These are phyloP conservation scores for Drosophila mettleri DNA, from an alignment of 2,888 invertebrate genomes.

Conservation along the genomic window DNA sequence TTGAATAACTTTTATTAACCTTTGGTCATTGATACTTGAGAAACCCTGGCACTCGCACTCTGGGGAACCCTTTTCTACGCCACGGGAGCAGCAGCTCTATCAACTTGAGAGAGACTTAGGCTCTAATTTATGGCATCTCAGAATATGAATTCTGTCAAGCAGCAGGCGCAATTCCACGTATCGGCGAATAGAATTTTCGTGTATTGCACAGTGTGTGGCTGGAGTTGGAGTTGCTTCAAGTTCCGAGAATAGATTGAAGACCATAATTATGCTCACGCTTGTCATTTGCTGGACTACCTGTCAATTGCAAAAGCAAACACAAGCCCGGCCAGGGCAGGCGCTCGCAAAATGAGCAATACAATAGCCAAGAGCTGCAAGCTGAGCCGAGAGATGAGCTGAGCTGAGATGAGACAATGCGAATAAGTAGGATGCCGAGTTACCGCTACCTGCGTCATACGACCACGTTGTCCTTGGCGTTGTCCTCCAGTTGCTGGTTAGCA, in stretches of 20 bases:
- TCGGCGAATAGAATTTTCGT: conserved; percentile 18
- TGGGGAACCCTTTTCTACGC: conserved; percentile 13
- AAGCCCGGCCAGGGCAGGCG: conserved; percentile 20
- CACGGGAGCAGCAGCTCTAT: conserved; percentile 58
- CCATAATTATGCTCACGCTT: conserved; percentile 79
- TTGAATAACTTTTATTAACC: neutral
- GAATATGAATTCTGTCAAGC: conserved; percentile 39
- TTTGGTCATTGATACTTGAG: conserved; percentile 4
- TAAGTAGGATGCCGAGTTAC: conserved; percentile 22
- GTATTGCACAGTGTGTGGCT: conserved; percentile 31
- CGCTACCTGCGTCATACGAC: conserved; percentile 54
- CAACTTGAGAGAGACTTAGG: conserved; percentile 49
- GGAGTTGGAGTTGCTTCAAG: conserved; percentile 24
- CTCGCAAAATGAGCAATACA: conserved; percentile 49
- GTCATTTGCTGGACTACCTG: conserved; percentile 43
- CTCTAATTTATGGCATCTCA: conserved; percentile 63
- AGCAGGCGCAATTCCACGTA: conserved; percentile 54
- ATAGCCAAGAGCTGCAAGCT: conserved; percentile 31
- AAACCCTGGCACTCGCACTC: neutral
- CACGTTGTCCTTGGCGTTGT: conserved; percentile 42
- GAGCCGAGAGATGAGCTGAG: conserved; percentile 6
- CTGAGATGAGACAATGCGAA: conserved; percentile 26
- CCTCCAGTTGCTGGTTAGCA: conserved; percentile 16
- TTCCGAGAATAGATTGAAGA: conserved; percentile 74
- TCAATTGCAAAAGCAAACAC: conserved; percentile 62